phyloP scores from a whole-genome alignment of 2,113 vertebrate genomes.

The Danionella cerebrum region DNA sequence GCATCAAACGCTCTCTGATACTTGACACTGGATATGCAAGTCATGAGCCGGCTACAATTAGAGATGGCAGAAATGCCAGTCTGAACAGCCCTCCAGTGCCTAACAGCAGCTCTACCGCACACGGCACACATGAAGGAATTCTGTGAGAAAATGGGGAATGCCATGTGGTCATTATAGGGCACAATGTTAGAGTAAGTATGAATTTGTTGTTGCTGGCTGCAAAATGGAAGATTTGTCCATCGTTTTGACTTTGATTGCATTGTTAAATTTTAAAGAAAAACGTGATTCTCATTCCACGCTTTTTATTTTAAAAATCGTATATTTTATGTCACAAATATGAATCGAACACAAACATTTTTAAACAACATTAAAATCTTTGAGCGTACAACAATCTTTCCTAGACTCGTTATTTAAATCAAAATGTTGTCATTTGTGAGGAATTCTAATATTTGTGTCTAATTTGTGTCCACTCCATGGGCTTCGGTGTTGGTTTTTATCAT shows the following conservation, averaged over 20 bases:
- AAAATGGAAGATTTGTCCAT: neutral
- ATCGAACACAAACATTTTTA: no score
- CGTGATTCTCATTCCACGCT: no score
- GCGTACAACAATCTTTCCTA: no score
- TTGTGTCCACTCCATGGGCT: constrained; percentile 3
- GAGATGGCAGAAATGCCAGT: constrained; percentile 16
- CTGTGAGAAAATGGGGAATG: neutral
- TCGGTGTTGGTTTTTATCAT: constrained; percentile 28
- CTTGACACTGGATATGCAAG: constrained; percentile 2
- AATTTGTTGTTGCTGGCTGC: neutral
- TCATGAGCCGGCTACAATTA: constrained; percentile 6
- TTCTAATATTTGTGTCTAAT: constrained; percentile 11
- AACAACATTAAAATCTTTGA: no score
- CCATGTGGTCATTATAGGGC: neutral
- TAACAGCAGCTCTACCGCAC: constrained; percentile 5
- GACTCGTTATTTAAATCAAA: no score
- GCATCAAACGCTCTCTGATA: constrained; percentile 14
- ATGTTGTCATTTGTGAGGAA: no score
- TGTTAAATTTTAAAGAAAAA: no score
- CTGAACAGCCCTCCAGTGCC: neutral
- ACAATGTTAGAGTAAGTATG: constrained; percentile 35
- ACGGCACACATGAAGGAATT: constrained; percentile 4
- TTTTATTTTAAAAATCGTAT: no score
- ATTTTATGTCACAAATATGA: no score
- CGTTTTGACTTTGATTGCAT: neutral